These are phyloP conservation scores for Caenorhabditis sp. DNA, from an alignment of 2,888 invertebrate genomes.

Conservation along the genomic window DNA sequence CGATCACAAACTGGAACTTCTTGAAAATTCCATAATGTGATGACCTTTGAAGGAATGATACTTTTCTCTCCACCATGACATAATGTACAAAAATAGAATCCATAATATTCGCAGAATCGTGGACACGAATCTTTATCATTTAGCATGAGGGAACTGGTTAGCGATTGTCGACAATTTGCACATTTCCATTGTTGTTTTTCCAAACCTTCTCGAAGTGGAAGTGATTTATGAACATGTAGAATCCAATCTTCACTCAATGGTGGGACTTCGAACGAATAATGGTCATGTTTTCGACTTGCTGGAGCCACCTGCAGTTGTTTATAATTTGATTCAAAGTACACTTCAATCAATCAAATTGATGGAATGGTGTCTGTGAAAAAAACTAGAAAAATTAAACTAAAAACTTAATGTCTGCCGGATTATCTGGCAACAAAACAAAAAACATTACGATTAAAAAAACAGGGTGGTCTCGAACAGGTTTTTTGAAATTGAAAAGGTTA, in stretches of 20 bases:
- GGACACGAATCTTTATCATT: constrained; percentile 20
- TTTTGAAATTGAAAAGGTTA: too few relatives aligned
- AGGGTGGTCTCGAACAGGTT: too few relatives aligned
- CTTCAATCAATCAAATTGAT: too few relatives aligned
- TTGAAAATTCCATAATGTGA: constrained; percentile 74
- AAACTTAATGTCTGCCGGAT: too few relatives aligned
- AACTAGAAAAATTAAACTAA: too few relatives aligned
- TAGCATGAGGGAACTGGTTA: constrained; percentile 9
- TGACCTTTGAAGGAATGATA: constrained; percentile 76
- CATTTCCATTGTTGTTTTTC: constrained; percentile 37
- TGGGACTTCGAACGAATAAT: constrained; percentile 32
- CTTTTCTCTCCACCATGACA: constrained; percentile 83
- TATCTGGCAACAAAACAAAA: background rate
- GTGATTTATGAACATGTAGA: constrained; percentile 23
- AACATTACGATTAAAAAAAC: background rate
- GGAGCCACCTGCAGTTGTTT: constrained; percentile 18
- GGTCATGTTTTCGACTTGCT: constrained; percentile 30
- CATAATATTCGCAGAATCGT: constrained; percentile 82
- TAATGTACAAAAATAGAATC: constrained; percentile 85
- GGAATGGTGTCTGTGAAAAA: too few relatives aligned
- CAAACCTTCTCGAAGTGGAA: constrained; percentile 21
- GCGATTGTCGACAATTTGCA: constrained; percentile 29
- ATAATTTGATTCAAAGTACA: too few relatives aligned
- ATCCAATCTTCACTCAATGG: constrained; percentile 30
- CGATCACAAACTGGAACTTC: constrained; percentile 85